These are phyloP conservation scores for Zhuqinia jingwanae DNA, from an alignment of 2,888 invertebrate species.

Conservation along the genomic window DNA sequence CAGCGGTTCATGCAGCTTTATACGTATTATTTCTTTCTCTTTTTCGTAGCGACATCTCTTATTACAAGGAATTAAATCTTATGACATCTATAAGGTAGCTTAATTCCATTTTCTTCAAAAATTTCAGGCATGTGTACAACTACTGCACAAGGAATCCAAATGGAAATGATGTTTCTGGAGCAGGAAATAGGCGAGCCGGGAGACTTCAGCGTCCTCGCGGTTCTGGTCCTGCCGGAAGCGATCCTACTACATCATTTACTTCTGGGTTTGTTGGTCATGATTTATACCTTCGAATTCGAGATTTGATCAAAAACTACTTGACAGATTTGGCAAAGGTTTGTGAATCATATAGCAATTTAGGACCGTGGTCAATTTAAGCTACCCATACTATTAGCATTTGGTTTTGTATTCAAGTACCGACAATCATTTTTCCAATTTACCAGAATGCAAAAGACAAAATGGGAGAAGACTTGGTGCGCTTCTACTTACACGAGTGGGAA, in stretches of 20 bases:
- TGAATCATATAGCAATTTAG: too few species aligned
- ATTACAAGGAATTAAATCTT: too few species aligned
- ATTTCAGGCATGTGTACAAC: conserved; percentile 72
- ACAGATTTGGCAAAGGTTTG: conserved; percentile 50
- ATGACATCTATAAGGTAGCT: too few species aligned
- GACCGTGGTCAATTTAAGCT: neutral
- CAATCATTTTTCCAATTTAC: neutral
- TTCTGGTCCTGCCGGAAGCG: conserved; percentile 11
- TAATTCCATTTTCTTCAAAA: too few species aligned
- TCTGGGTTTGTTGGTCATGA: conserved; percentile 69
- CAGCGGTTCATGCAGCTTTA: conserved; percentile 74
- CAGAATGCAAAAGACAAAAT: conserved; percentile 61
- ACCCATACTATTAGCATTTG: neutral
- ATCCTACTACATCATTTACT: conserved; percentile 37
- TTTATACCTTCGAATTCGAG: conserved; percentile 65
- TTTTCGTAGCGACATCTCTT: neutral
- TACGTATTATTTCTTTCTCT: conserved; percentile 52
- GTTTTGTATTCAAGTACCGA: neutral
- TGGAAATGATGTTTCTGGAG: conserved; percentile 43
- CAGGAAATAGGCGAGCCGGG: conserved; percentile 39
- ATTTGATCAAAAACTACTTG: conserved; percentile 56
- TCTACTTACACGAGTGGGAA: conserved; percentile 66
- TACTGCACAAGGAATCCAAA: conserved; percentile 62
- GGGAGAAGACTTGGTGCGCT: conserved; percentile 64
- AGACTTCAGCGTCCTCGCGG: conserved; percentile 39